These are phyloP conservation scores for Trachops cirrhosus DNA, from an alignment of 2,797 vertebrate species.

Conservation along the genomic window DNA sequence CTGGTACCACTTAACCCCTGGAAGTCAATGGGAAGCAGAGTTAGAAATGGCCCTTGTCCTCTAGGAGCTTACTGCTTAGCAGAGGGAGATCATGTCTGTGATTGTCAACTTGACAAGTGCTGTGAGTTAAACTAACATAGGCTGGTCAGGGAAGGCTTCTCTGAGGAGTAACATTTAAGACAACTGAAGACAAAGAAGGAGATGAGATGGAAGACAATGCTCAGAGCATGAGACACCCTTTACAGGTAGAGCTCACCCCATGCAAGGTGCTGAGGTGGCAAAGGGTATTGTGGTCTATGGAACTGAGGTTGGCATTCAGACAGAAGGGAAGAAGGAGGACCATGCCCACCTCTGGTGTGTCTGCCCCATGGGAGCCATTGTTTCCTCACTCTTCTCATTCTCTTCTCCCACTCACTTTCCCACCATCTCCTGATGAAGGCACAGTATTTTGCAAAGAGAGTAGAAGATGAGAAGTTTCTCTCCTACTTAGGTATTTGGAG, in stretches of 20 bases:
- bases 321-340: not conserved
- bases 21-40: not conserved
- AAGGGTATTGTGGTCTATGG: not conserved
- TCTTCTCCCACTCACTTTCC: not conserved
- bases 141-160: not conserved
- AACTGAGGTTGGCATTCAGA: not conserved
- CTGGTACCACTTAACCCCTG: not conserved
- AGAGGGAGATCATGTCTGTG: not conserved
- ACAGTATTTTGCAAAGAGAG: not conserved
- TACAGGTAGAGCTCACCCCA: accelerated
- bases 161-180: not conserved
- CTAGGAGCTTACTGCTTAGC: not conserved
- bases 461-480: not conserved
- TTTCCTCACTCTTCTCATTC: not conserved
- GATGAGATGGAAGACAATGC: not conserved
- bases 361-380: not conserved
- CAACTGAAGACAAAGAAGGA: not conserved
- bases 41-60: not conserved
- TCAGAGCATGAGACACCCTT: not conserved
- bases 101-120: not conserved
- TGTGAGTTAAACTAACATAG: not conserved
- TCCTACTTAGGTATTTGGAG: not conserved
- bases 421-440: not conserved
- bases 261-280: not conserved
- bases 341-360: not conserved